phyloP scores from a whole-genome alignment of 2,797 vertebrate species.

The Thripadectes ignobilis region DNA sequence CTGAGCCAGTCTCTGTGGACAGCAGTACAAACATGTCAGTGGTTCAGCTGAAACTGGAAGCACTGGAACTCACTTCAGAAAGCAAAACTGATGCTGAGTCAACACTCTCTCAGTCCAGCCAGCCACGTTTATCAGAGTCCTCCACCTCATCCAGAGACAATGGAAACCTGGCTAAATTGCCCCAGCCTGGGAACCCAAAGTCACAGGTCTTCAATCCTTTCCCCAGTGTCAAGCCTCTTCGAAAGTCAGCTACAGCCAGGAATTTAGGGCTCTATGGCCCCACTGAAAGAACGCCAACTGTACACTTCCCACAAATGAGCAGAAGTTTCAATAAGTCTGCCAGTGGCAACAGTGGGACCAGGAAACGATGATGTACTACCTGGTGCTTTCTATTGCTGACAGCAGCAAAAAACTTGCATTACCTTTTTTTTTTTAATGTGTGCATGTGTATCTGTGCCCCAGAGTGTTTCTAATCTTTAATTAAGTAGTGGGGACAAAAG shows the following conservation, averaged over 20 bases:
- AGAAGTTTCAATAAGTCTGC: conserved; percentile 81
- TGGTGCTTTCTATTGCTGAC: neutral
- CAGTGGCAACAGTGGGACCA: conserved; percentile 73
- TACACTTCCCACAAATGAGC: conserved; percentile 95
- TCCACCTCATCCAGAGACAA: conserved; percentile 65
- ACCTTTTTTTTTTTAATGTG: neutral
- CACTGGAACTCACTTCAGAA: conserved; percentile 78
- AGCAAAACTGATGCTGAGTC: neutral
- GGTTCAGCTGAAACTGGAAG: conserved; percentile 84
- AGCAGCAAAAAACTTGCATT: neutral
- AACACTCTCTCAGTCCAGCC: conserved; percentile 20
- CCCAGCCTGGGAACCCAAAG: conserved; percentile 60
- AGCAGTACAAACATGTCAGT: conserved; percentile 57
- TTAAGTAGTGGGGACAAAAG: neutral
- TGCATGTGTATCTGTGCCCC: neutral
- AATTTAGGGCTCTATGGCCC: conserved; percentile 96
- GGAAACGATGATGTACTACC: conserved; percentile 78
- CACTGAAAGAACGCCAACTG: conserved; percentile 88
- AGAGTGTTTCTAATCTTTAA: neutral
- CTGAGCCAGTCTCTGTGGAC: conserved; percentile 58
- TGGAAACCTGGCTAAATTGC: conserved; percentile 53
- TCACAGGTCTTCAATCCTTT: conserved; percentile 90
- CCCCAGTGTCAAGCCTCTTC: conserved; percentile 90
- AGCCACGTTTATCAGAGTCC: conserved; percentile 63
- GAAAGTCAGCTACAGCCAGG: conserved; percentile 89